Conservation (phyloP, 2,888 invertebrate genomes). For the Ophraella communa region DNA sequence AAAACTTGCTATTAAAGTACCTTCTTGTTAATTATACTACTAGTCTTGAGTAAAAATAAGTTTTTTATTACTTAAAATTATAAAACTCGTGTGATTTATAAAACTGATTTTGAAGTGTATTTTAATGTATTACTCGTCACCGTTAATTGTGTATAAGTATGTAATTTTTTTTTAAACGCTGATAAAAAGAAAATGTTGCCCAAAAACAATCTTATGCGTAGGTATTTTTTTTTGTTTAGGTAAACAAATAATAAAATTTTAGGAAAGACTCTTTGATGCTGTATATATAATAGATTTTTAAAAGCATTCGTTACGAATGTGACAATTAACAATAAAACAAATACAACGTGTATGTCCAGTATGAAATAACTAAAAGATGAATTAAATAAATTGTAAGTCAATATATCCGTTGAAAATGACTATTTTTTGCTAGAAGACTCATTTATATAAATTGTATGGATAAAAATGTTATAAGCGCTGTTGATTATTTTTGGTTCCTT, state of each 20-base stretch:
- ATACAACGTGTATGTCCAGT: neutral
- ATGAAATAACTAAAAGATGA: constrained; percentile 41
- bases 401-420: constrained; percentile 33
- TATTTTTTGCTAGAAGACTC: constrained; percentile 43
- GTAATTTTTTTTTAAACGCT: too few relatives aligned
- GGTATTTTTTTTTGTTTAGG: neutral
- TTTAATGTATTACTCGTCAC: neutral
- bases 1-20: too few relatives aligned
- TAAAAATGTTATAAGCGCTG: constrained; percentile 26
- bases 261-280: neutral
- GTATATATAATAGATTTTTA: constrained; percentile 3
- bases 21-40: too few relatives aligned
- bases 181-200: neutral
- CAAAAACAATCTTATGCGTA: neutral
- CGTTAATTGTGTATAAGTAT: too few relatives aligned
- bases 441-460: constrained; percentile 26
- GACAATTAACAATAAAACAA: constrained; percentile 47
- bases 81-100: neutral
- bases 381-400: constrained; percentile 35
- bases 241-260: neutral
- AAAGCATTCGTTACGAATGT: constrained; percentile 41
- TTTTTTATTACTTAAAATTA: too few relatives aligned
- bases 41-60: too few relatives aligned
- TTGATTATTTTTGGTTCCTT: constrained; percentile 21
- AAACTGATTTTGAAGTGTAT: neutral